Percentiles rank a stretch among this genome's conserved stretches.
Conservation (phyloP, 35 echinoderm and acorn worm species). For the Chiridota heheva region DNA sequence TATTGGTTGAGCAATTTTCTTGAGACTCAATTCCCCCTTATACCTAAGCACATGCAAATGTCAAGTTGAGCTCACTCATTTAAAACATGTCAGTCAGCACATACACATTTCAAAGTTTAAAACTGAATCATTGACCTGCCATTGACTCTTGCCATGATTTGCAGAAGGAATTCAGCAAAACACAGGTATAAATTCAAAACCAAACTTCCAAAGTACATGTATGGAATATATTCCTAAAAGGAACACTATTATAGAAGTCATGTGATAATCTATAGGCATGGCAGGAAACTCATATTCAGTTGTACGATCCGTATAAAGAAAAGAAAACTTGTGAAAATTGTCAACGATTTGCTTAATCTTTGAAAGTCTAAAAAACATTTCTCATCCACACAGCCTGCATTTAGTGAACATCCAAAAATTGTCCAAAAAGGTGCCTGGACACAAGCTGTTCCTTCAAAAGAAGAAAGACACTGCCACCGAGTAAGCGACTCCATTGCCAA, state of each 20-base stretch:
- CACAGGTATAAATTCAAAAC: neutral
- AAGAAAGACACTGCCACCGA: constrained; percentile 73
- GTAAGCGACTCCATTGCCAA: constrained; percentile 97
- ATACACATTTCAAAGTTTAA: no score
- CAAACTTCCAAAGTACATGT: neutral
- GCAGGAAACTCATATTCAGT: neutral
- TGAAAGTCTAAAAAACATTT: constrained; percentile 12
- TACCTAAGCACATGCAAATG: no score
- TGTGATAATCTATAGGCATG: neutral
- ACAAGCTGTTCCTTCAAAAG: constrained; percentile 84
- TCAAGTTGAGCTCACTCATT: no score
- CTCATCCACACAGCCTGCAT: constrained; percentile 67
- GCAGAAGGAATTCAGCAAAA: no score
- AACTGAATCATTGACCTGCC: no score
- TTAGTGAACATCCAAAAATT: constrained; percentile 92
- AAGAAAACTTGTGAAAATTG: neutral
- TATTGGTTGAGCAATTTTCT: no score
- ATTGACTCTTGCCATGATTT: no score
- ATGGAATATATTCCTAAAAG: neutral
- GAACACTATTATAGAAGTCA: neutral
- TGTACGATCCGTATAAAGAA: neutral
- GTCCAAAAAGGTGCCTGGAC: constrained; percentile 89
- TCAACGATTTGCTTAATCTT: neutral
- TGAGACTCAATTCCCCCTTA: no score
- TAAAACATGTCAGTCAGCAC: no score